Evolutionary conservation across 2,888 invertebrate species (phyloP).

Genomic region (Catocala nupta): DNA sequence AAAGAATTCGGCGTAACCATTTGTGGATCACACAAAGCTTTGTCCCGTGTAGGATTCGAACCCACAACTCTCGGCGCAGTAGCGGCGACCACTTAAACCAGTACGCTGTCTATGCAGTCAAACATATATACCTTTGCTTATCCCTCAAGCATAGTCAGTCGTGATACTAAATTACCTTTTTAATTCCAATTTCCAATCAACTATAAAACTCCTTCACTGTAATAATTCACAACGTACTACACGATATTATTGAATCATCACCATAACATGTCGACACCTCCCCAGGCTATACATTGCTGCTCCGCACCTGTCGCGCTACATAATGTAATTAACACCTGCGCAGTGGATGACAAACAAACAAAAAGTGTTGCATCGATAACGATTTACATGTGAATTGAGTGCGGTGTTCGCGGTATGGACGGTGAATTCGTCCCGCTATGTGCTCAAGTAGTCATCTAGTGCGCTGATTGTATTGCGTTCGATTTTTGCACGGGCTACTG

Average conservation of each 20-base stretch:
- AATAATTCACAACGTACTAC: slow-evolving; percentile 10
- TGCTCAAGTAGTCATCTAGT: not conserved
- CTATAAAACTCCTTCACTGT: not conserved
- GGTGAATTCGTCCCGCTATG: slow-evolving; percentile 6
- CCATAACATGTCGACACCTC: slow-evolving; percentile 31
- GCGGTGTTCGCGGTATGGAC: slow-evolving; percentile 7
- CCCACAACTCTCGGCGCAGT: too few relatives aligned
- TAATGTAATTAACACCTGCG: slow-evolving; percentile 51
- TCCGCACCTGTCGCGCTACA: slow-evolving; percentile 28
- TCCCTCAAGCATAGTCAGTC: too few relatives aligned
- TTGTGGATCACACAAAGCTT: too few relatives aligned
- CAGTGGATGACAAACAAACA: slow-evolving; percentile 41
- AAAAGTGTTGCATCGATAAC: slow-evolving; percentile 42
- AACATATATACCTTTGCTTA: too few relatives aligned
- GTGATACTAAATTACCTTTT: too few relatives aligned
- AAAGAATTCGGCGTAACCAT: too few relatives aligned
- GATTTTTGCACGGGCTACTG: too few relatives aligned
- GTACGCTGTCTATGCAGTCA: too few relatives aligned
- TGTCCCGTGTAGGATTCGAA: too few relatives aligned
- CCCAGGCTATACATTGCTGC: slow-evolving; percentile 15
- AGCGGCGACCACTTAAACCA: too few relatives aligned
- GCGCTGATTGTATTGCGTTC: too few relatives aligned
- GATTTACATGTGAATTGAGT: slow-evolving; percentile 38
- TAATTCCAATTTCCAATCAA: not conserved
- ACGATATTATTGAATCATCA: slow-evolving; percentile 50